Conservation (phyloP, 2,888 invertebrate species). For the Hypena proboscidalis region DNA sequence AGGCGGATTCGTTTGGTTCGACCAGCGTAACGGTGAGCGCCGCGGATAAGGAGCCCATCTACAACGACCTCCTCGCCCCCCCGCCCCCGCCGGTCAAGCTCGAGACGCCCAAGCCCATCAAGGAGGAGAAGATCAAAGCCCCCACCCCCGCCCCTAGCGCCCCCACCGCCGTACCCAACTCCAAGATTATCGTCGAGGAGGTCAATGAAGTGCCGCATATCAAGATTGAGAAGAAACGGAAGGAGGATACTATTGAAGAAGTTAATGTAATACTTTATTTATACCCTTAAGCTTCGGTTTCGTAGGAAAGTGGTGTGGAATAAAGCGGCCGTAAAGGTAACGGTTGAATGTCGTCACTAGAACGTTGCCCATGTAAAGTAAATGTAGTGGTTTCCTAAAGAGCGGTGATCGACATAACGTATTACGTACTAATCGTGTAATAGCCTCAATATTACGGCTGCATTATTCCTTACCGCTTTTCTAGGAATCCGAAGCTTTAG, state of each 20-base stretch:
- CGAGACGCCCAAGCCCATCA: conserved; percentile 20
- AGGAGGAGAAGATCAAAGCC: conserved; percentile 22
- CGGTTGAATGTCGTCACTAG: neutral
- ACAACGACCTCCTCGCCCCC: conserved; percentile 42
- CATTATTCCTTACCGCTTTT: too few species aligned
- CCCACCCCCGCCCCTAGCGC: conserved; percentile 5
- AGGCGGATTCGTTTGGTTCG: conserved; percentile 63
- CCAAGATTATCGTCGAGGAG: conserved; percentile 63
- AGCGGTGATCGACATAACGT: too few species aligned
- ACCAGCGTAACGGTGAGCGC: conserved; percentile 56
- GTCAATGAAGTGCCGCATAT: conserved; percentile 56
- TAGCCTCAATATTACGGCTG: too few species aligned
- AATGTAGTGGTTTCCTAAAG: too few species aligned
- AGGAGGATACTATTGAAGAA: conserved; percentile 61
- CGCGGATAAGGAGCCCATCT: conserved; percentile 58
- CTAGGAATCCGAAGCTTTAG: too few species aligned
- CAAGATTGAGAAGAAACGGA: conserved; percentile 43
- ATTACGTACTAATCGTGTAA: too few species aligned
- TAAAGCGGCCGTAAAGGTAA: neutral
- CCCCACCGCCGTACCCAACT: conserved; percentile 49
- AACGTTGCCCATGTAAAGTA: too few species aligned
- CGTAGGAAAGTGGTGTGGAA: neutral
- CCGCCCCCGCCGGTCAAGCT: conserved; percentile 31
- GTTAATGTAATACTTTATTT: conserved; percentile 13
- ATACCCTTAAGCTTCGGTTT: too few species aligned